phyloP scores from a whole-genome alignment of 2,888 invertebrate genomes.

The Prosopocoilus inquinatus region DNA sequence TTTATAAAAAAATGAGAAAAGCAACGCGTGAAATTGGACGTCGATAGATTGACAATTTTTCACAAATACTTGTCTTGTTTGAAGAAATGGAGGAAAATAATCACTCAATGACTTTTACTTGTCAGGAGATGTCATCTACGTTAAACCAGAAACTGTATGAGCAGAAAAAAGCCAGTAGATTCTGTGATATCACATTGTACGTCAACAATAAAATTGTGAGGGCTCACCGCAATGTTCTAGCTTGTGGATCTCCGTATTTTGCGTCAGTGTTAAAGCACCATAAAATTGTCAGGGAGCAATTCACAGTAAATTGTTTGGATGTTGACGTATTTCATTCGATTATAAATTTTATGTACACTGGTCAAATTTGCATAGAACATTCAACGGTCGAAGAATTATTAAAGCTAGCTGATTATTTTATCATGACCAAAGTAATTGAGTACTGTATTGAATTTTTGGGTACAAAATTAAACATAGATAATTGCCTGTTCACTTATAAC shows the following conservation, averaged over 20 bases:
- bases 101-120: constrained; percentile 45
- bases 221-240: constrained; percentile 62
- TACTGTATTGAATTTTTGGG: constrained; percentile 66
- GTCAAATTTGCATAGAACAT: constrained; percentile 58
- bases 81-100: constrained; percentile 40
- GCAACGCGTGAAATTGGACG: too few relatives aligned
- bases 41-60: neutral
- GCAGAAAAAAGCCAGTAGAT: constrained; percentile 57
- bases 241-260: constrained; percentile 64
- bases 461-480: constrained; percentile 59
- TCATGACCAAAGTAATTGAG: constrained; percentile 59
- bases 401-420: constrained; percentile 61
- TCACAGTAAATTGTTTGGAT: constrained; percentile 58
- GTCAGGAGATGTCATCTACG: constrained; percentile 42
- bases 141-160: constrained; percentile 48
- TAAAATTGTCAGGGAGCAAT: constrained; percentile 55
- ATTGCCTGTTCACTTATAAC: constrained; percentile 62
- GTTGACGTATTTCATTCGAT: constrained; percentile 59
- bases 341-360: constrained; percentile 66
- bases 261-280: constrained; percentile 59
- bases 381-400: constrained; percentile 61
- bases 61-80: neutral
- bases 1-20: too few relatives aligned
- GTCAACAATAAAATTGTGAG: constrained; percentile 59
- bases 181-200: constrained; percentile 61